Percentiles rank a stretch among this genome's conserved stretches.
Conservation (phyloP, 2,797 vertebrate species). For the Cossypha dichroa region DNA sequence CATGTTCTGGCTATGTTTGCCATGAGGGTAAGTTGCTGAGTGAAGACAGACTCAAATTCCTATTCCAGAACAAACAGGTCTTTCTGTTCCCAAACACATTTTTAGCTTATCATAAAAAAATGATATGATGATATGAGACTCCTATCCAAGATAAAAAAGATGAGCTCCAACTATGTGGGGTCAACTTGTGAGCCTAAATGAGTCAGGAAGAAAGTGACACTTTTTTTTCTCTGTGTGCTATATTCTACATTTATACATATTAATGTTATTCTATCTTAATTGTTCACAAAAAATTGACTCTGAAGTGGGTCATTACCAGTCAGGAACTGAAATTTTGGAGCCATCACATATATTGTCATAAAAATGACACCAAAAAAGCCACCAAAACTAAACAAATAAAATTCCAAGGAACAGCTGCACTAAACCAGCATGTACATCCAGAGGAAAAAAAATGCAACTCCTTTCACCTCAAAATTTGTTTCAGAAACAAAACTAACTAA, state of each 20-base stretch:
- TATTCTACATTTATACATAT: neutral
- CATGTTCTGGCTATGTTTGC: neutral
- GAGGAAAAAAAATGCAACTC: neutral
- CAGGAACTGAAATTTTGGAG: neutral
- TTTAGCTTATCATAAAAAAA: neutral
- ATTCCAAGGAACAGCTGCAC: neutral
- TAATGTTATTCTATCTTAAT: neutral
- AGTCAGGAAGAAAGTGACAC: neutral
- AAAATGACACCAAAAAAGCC: neutral
- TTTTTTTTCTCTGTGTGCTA: neutral
- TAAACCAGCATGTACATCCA: neutral
- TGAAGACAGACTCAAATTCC: neutral
- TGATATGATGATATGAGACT: neutral
- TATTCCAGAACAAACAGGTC: neutral
- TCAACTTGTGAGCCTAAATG: neutral
- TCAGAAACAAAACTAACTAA: neutral
- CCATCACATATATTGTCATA: accelerated
- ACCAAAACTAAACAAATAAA: neutral
- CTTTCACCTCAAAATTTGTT: neutral
- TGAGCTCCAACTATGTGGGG: neutral
- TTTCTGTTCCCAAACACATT: neutral
- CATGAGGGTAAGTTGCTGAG: neutral
- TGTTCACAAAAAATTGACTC: neutral
- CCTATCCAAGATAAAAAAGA: neutral
- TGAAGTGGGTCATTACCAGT: neutral